These are phyloP conservation scores for Myioborus melanocephalus DNA, from an alignment of 2,797 vertebrate genomes.

Conservation along the genomic window DNA sequence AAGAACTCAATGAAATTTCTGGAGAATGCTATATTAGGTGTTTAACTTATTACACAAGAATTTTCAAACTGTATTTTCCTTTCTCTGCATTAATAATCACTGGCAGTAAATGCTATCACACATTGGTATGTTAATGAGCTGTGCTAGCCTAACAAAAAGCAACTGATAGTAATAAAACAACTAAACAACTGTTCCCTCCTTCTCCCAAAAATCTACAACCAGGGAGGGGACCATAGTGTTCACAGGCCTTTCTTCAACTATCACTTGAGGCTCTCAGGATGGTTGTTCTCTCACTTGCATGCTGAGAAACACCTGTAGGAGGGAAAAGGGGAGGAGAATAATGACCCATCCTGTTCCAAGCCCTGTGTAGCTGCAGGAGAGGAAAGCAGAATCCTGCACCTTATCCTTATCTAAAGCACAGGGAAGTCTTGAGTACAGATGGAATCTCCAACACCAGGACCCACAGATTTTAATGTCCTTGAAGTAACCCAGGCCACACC, in stretches of 20 bases:
- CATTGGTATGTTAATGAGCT: background rate
- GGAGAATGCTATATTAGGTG: background rate
- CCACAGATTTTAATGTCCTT: background rate
- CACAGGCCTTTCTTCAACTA: background rate
- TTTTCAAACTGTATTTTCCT: background rate
- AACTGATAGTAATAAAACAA: background rate
- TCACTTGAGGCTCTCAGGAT: background rate
- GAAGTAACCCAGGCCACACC: background rate
- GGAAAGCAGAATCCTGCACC: background rate
- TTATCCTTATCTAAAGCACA: background rate
- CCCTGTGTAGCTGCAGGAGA: background rate
- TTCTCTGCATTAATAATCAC: background rate
- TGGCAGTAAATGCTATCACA: background rate
- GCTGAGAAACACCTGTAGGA: background rate
- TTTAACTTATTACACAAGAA: background rate
- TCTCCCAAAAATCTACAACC: background rate
- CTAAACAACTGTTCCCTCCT: background rate
- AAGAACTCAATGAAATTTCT: background rate
- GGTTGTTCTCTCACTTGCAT: background rate
- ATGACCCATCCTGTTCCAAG: background rate
- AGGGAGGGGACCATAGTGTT: background rate
- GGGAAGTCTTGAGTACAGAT: background rate
- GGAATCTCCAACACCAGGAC: background rate
- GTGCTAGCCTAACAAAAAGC: background rate
- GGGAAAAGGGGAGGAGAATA: background rate